Base-by-base conservation (phyloP, 2,113 vertebrate genomes). In the Megaceryle torquata region DNA sequence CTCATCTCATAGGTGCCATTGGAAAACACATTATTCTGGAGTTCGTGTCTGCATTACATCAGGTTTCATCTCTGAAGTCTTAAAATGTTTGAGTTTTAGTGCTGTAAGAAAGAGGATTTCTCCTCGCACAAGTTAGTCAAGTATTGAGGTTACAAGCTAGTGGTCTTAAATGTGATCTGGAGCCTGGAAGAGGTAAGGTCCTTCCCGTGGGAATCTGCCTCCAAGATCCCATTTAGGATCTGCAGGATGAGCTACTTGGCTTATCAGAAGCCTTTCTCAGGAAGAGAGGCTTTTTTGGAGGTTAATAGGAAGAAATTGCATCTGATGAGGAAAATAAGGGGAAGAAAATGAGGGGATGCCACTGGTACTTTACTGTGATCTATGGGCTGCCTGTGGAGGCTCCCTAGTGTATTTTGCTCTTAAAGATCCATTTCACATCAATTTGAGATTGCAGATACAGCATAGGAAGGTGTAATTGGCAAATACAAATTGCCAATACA, bases 11-110 rank as follows among this genome's bases (percentile, higher is more conserved):
- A 21, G 56, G 12, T 65, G 75, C 41, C 46, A 6, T 28, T 3
- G 3, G 43, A 72, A 53, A 69, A 57, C 37, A n/a, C 1, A 0
- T 44, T 67, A 26, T 65, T 72, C 29, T 26, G 48, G 46, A 74
- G 25, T 35, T 78, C 3, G 0, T 9, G 39, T 37, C 20, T 54
- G 25, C 11, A 1, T 28, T 16, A 5, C 4, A 6, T 43, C 21
- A 16, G 6, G 8, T 25, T 54, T 65, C 39, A 26, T 24, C 53
- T 44, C 33, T 43, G 21, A 39, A 43, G 33, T 50, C 69, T n/a
- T 53, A 11, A 53, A 43, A 39, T 2, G 1, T 29, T 57, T n/a
- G 69, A 25, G 35, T 6, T 67, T n/a, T 37, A 53, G 65, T 2
- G 1, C 31, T 16, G 29, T 48, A 28, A 20, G 25, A 59, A 33